Percentiles rank a stretch among this genome's conserved stretches.
Evolutionary conservation across 2,113 vertebrate genomes (phyloP).

Genomic region (Barnardius zonarius): DNA sequence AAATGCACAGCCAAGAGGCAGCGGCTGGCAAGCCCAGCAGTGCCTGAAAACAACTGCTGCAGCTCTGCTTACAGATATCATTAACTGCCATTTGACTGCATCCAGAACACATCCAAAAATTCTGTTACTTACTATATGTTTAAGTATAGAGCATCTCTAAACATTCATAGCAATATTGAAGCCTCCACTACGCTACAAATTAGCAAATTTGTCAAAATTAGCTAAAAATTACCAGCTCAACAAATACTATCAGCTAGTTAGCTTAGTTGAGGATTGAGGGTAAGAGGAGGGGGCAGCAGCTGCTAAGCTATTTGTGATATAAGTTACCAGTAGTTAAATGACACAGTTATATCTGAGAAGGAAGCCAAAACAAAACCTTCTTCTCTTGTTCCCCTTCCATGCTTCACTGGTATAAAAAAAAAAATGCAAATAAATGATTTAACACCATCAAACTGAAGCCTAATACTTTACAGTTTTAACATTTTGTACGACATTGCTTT

Average conservation of each 20-base stretch:
- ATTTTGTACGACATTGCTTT: not conserved
- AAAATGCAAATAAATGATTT: conserved; percentile 20
- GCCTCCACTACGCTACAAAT: not conserved
- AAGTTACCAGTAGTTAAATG: not conserved
- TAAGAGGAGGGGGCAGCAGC: not conserved
- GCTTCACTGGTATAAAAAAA: not conserved
- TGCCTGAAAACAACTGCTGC: not conserved
- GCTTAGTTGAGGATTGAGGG: not conserved
- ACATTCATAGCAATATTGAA: not conserved
- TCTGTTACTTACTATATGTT: not conserved
- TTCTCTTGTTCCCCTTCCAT: not conserved
- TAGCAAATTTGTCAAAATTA: not conserved
- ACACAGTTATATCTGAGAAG: not conserved
- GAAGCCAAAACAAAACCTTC: not conserved
- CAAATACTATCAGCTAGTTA: not conserved
- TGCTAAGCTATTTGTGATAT: not conserved
- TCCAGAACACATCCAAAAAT: not conserved
- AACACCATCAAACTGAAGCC: not conserved
- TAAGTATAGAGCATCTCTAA: not conserved
- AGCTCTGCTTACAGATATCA: not conserved
- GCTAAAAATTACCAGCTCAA: not conserved
- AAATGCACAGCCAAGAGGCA: not conserved
- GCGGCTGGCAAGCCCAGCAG: not conserved
- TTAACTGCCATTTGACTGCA: not conserved
- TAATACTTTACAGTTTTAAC: not conserved